Percentiles rank a stretch among this genome's conserved stretches.
phyloP scores from a whole-genome alignment of 2,113 vertebrate genomes.

The Electrona antarctica region DNA sequence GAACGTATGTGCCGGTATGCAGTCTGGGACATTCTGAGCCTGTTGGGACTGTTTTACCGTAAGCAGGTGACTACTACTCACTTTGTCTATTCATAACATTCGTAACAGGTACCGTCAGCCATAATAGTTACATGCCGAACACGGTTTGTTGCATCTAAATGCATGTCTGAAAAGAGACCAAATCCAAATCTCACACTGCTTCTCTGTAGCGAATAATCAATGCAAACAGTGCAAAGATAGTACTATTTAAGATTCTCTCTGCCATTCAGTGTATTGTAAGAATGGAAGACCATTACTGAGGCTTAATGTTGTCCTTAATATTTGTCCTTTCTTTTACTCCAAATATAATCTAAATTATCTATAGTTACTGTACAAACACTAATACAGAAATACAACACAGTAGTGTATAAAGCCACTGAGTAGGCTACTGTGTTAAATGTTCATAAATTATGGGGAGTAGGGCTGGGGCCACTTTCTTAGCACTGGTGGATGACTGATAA shows the following conservation, averaged over 20 bases:
- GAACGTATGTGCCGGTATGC: too few relatives aligned
- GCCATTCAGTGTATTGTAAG: too few relatives aligned
- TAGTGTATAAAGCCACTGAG: background rate
- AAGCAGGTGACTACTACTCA: background rate
- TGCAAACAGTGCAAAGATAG: conserved; percentile 1
- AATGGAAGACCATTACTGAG: too few relatives aligned
- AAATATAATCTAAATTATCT: too few relatives aligned
- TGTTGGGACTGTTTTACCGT: conserved; percentile 21
- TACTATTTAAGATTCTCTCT: background rate
- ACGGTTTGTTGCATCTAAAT: background rate
- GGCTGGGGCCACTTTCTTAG: conserved; percentile 50
- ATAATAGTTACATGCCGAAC: background rate
- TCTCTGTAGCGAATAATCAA: background rate
- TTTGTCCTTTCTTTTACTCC: too few relatives aligned
- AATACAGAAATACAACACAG: too few relatives aligned
- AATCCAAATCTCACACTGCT: background rate
- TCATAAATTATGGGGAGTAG: conserved; percentile 38
- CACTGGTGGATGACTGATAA: conserved; percentile 68
- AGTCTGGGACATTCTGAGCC: background rate
- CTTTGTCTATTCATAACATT: background rate
- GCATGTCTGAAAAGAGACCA: background rate
- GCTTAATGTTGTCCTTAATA: too few relatives aligned
- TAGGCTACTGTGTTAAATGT: too few relatives aligned
- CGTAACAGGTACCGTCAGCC: too few relatives aligned
- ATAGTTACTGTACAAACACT: too few relatives aligned